A percentile compares a stretch with the other conserved stretches of the same genome.
Conservation (phyloP, 2,888 invertebrate genomes). For the Hydrotaea cyrtoneurina region DNA sequence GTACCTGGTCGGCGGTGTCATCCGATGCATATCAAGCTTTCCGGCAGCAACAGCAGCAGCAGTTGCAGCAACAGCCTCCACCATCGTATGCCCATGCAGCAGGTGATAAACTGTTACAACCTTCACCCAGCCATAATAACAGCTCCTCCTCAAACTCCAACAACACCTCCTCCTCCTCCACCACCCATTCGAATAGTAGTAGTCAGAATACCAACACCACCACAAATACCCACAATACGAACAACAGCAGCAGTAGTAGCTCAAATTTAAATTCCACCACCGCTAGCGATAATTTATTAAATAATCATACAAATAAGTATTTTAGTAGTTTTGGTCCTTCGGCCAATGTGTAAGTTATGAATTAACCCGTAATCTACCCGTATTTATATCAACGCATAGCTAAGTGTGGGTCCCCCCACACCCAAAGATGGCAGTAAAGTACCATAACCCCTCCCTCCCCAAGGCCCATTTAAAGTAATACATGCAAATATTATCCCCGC, state of each 20-base stretch:
- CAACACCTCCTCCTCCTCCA: conserved; percentile 32
- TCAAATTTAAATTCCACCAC: conserved; percentile 63
- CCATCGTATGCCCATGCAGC: conserved; percentile 69
- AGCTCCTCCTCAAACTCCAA: conserved; percentile 12
- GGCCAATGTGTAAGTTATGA: conserved; percentile 78
- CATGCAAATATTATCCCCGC: conserved; percentile 7
- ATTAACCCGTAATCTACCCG: background rate
- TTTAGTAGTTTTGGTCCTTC: conserved; percentile 80
- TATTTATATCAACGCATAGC: background rate
- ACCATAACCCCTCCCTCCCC: background rate
- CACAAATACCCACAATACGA: conserved; percentile 33
- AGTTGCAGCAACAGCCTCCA: conserved; percentile 69
- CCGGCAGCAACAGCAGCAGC: conserved; percentile 75
- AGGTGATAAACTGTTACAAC: conserved; percentile 72
- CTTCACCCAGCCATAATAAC: conserved; percentile 64
- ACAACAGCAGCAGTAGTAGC: conserved; percentile 61
- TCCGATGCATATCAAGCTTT: conserved; percentile 79
- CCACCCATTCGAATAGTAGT: conserved; percentile 42
- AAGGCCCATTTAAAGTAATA: background rate
- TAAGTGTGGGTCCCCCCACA: conserved; percentile 4
- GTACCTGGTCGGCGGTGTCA: conserved; percentile 80
- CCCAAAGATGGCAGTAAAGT: background rate
- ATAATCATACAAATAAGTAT: conserved; percentile 76
- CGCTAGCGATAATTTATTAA: conserved; percentile 63
- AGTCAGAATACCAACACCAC: conserved; percentile 57